Evolutionary conservation across 2,113 vertebrate species (phyloP).

Genomic region (Centrocercus urophasianus): DNA sequence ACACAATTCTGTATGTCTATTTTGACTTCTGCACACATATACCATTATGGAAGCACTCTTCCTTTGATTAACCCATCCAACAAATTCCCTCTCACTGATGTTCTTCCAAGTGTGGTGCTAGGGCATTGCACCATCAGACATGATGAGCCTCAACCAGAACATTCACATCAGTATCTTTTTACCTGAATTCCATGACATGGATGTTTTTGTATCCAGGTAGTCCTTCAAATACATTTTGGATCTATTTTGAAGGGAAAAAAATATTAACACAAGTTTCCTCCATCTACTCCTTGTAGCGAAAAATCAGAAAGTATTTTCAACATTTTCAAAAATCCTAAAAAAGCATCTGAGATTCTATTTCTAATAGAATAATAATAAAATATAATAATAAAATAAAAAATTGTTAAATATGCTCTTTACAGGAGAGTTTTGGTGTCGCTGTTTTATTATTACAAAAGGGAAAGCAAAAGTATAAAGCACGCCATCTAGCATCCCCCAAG

Average conservation of each 20-base stretch:
- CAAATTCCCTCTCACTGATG: not conserved
- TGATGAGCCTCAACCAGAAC: not conserved
- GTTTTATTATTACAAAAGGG: not conserved
- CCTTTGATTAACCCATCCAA: not conserved
- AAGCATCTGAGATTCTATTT: not conserved
- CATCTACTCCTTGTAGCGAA: not conserved
- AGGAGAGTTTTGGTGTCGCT: not conserved
- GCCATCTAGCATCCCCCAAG: not conserved
- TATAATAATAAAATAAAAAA: not conserved
- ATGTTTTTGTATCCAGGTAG: constrained; percentile 89
- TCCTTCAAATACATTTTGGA: constrained; percentile 84
- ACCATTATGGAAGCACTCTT: not conserved
- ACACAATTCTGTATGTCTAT: not conserved
- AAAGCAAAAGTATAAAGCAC: not conserved
- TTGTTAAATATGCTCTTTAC: not conserved
- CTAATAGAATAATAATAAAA: not conserved
- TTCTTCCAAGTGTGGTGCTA: not conserved
- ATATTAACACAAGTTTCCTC: not conserved
- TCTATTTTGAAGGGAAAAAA: constrained; percentile 75
- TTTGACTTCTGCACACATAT: not conserved
- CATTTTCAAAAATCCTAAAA: not conserved
- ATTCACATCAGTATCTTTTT: not conserved
- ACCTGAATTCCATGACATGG: constrained; percentile 88
- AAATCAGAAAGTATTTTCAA: not conserved
- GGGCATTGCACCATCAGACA: not conserved